A percentile compares a stretch with the other conserved stretches of the same genome.
Evolutionary conservation across 1,140 invertebrate genomes (phyloP).

Genomic region (Portunus trituberculatus): DNA sequence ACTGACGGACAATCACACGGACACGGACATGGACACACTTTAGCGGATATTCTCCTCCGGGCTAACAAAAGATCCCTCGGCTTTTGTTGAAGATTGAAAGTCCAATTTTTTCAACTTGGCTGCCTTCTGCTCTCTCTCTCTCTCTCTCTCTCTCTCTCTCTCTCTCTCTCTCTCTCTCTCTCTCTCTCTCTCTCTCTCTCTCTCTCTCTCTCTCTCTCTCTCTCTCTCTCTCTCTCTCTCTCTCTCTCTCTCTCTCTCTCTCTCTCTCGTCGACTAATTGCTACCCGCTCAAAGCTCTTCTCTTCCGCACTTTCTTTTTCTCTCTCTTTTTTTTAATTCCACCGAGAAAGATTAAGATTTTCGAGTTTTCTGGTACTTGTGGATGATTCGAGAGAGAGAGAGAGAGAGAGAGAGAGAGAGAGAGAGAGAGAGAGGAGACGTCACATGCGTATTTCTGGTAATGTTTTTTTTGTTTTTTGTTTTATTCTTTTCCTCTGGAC

Average conservation of each 20-base stretch:
- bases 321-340: no score
- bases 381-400: neutral
- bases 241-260: no score
- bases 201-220: no score
- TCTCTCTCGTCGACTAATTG: no score
- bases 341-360: no score
- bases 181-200: no score
- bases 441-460: neutral
- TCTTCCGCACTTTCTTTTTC: no score
- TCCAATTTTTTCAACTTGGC: neutral
- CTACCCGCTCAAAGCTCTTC: no score
- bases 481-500: neutral
- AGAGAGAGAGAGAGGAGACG: neutral
- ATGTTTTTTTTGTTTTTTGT: neutral
- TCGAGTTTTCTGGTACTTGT: no score
- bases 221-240: no score
- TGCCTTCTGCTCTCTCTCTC: neutral
- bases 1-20: neutral
- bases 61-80: neutral
- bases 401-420: neutral
- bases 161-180: neutral
- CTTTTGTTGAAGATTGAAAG: conserved; percentile 5
- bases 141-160: neutral
- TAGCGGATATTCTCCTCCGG: neutral
- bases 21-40: neutral